A percentile compares a stretch with the other conserved stretches of the same genome.
These are phyloP conservation scores for Netelia melanura DNA, from an alignment of 2,888 invertebrate species.

Conservation along the genomic window DNA sequence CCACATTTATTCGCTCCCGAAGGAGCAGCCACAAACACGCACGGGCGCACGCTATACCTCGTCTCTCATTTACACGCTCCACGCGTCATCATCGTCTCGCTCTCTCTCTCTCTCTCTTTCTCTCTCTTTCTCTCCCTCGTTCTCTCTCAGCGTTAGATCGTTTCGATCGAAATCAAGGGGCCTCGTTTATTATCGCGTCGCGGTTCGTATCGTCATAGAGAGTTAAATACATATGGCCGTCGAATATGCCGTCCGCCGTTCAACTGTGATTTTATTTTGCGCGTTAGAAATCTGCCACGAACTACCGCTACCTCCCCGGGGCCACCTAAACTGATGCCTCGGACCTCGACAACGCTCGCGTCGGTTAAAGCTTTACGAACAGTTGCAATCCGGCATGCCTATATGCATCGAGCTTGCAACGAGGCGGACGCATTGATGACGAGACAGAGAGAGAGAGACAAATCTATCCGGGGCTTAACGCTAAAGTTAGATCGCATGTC, in stretches of 20 bases:
- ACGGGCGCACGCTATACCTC: constrained; percentile 1
- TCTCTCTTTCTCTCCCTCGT: constrained; percentile 1
- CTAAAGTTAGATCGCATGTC: constrained; percentile 83
- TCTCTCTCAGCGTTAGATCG: neutral
- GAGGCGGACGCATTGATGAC: constrained; percentile 64
- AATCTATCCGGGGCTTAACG: constrained; percentile 78
- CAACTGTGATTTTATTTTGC: constrained; percentile 66
- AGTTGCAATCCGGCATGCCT: constrained; percentile 57
- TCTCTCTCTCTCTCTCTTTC: neutral
- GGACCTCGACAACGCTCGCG: constrained; percentile 11
- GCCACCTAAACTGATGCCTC: constrained; percentile 32
- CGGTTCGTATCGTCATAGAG: constrained; percentile 25
- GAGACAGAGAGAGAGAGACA: constrained; percentile 45
- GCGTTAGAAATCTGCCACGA: constrained; percentile 35
- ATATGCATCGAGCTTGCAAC: constrained; percentile 72
- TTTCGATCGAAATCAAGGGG: constrained; percentile 3
- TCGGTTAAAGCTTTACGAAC: constrained; percentile 53
- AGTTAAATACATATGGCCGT: constrained; percentile 30
- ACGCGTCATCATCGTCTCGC: neutral
- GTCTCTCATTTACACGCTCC: too few species aligned
- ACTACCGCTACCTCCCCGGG: neutral
- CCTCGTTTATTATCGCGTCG: constrained; percentile 36
- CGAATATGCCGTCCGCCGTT: constrained; percentile 54
- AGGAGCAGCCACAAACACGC: neutral
- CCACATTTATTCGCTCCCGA: constrained; percentile 8